Conservation (phyloP, 2,888 invertebrate species). For the Hirudinaria manillensis region DNA sequence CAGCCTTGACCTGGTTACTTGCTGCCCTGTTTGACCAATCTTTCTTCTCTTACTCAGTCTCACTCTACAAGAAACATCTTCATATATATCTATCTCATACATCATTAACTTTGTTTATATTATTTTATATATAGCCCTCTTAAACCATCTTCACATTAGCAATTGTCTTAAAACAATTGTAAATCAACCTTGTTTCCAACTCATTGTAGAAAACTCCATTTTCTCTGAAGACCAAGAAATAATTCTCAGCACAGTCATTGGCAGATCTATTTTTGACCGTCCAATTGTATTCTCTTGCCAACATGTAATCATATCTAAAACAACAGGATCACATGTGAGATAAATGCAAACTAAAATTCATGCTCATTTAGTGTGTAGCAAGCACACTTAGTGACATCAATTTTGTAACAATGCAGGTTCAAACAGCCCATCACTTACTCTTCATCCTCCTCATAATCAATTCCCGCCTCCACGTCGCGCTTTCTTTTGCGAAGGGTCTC, state of each 20-base stretch:
- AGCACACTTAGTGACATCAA: not conserved
- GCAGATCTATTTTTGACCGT: constrained; percentile 94
- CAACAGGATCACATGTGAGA: not conserved
- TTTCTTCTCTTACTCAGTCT: constrained; percentile 85
- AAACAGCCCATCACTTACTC: constrained; percentile 43
- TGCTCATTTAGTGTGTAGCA: not conserved
- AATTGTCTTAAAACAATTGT: too few relatives aligned
- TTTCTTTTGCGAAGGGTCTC: constrained; percentile 83
- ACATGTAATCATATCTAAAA: constrained; percentile 78
- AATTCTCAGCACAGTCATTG: constrained; percentile 92
- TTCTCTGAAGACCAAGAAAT: constrained; percentile 83
- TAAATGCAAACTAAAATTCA: not conserved
- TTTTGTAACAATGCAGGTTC: too few relatives aligned
- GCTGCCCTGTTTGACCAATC: constrained; percentile 59
- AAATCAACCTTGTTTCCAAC: constrained; percentile 68
- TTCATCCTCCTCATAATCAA: constrained; percentile 58
- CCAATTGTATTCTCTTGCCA: constrained; percentile 98
- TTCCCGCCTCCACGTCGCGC: constrained; percentile 68
- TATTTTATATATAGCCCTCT: not conserved
- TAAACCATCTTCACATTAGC: not conserved
- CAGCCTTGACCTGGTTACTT: constrained; percentile 67
- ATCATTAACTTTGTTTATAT: not conserved
- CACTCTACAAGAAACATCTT: constrained; percentile 61
- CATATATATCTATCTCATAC: not conserved
- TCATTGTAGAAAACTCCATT: constrained; percentile 91